Evolutionary conservation across 2,888 invertebrate species (phyloP), one percentile per base, ranked within the genome.

Genomic region (Netelia inedita): DNA sequence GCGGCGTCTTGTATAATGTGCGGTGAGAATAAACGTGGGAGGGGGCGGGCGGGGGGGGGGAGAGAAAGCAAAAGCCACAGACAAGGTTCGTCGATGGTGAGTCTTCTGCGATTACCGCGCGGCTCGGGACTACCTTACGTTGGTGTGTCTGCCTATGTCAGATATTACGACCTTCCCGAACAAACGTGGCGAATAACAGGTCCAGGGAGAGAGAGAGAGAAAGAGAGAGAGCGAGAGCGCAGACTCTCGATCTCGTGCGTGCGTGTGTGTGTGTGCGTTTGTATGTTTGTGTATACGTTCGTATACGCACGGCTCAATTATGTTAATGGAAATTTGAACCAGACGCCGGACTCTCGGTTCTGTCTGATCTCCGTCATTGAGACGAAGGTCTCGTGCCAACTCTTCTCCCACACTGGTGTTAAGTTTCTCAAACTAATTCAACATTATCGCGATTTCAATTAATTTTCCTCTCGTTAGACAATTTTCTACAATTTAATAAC

Each of bases 241-340:
- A n/a, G 69, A 69, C 69, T 81, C 80, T 71, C 55, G 55, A 23
- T 79, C 68, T 73, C 50, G 9, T 63, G 28, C 59, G 14, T 57
- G 9, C 23, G 8, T 61, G 59, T 35, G 57, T 19, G 61, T 46
- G 23, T 59, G 11, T 63, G 28, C 50, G 16, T 55, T 6, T 23
- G 21, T 59, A 41, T 35, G 46, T 19, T 53, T 59, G 41, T 35
- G 63, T 63, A 35, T 63, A 63, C 28, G 28, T 28, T 35, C 63
- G 61, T 23, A 28, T 3, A 9, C 16, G 68, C 23, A 50, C 21
- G 23, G 57, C 57, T 73, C 75, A 81, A 81, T 81, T 81, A 81
- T 81, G 81, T 41, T 81, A 81, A 81, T 81, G 75, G 69, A 69
- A 75, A 75, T 81, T 81, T 81, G 43, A 81, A 81, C 63, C 69